Percentiles rank a stretch among this genome's conserved stretches.
These are phyloP conservation scores for Polia nebulosa DNA, from an alignment of 2,888 invertebrate genomes.

Conservation along the genomic window DNA sequence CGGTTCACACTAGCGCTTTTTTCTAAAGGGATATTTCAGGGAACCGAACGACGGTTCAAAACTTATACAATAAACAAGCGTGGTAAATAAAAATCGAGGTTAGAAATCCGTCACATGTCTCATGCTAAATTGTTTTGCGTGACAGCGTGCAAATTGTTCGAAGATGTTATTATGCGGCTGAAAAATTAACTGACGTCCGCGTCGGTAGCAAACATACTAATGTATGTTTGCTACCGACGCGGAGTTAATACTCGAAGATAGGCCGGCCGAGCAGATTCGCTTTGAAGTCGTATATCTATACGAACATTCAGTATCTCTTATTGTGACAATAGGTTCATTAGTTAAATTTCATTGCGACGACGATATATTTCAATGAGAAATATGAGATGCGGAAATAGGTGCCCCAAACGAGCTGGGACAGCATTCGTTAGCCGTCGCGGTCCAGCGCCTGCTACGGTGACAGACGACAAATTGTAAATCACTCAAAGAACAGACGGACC, in stretches of 20 bases:
- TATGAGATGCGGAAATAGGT: slow-evolving; percentile 83
- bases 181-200: slow-evolving; percentile 76
- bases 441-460: slow-evolving; percentile 77
- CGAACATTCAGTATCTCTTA: slow-evolving; percentile 36
- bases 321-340: slow-evolving; percentile 56
- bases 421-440: slow-evolving; percentile 79
- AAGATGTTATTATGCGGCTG: slow-evolving; percentile 76
- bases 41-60: slow-evolving; percentile 72
- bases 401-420: slow-evolving; percentile 76
- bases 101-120: slow-evolving; percentile 83
- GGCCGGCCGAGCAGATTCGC: slow-evolving; percentile 28
- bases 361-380: slow-evolving; percentile 77
- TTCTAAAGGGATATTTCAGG: slow-evolving; percentile 77
- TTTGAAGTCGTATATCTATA: slow-evolving; percentile 52
- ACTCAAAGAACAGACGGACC: slow-evolving; percentile 76
- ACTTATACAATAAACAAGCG: slow-evolving; percentile 71
- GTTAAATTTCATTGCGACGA: slow-evolving; percentile 62
- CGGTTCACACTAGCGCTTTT: slow-evolving; percentile 74
- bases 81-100: slow-evolving; percentile 82
- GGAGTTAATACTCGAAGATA: slow-evolving; percentile 43
- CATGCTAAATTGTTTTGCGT: slow-evolving; percentile 82
- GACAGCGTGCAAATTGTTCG: slow-evolving; percentile 83
- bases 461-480: slow-evolving; percentile 81
- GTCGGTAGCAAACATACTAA: slow-evolving; percentile 68
- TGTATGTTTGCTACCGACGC: too few relatives aligned